Evolutionary conservation across 2,888 invertebrate species (phyloP), one percentile per base, ranked within the genome.

Genomic region (Drosophila rubida): DNA sequence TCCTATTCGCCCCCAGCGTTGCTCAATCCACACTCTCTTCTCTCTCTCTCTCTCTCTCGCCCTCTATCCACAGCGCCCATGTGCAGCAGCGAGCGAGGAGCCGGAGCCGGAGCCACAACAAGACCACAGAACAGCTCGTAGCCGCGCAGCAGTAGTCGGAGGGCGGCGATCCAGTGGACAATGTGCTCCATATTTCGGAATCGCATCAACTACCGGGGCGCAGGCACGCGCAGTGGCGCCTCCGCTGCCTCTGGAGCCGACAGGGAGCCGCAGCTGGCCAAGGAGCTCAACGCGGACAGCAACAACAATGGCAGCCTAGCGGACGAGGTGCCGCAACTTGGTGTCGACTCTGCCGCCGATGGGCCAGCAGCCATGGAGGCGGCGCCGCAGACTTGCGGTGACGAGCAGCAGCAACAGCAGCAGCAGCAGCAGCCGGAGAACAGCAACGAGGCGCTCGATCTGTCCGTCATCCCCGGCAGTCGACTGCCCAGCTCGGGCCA

Each of bases 401-500:
- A n/a, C n/a, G n/a, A n/a, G n/a, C n/a, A n/a, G n/a, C n/a, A n/a
- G n/a, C n/a, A n/a, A n/a, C n/a, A n/a, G n/a, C n/a, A n/a, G n/a
- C n/a, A n/a, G n/a, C n/a, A n/a, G n/a, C n/a, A n/a, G n/a, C n/a
- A 75, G 50, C 69, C 57, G 14, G 77, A 71, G 23, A 89, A 90
- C 35, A 86, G 85, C 62, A 88, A 91, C 51, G 89, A 91, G 75
- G 91, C 91, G 5, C 66, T 91, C 60, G 92, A 91, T 61, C 78
- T 92, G 48, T 90, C 91, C 32, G 82, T 90, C 45, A 80, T 91
- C 64, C 78, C 90, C 46, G 75, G 83, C 23, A 86, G 73, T 11
- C 74, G 78, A 14, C 49, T 90, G 68, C 85, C 91, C 45, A 77
- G 64, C 11, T 93, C 93, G 45, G 93, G 95, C 65, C 96, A 97